Base-by-base conservation (phyloP, 2,797 vertebrate species). In the Odontamblyopus rebecca region DNA sequence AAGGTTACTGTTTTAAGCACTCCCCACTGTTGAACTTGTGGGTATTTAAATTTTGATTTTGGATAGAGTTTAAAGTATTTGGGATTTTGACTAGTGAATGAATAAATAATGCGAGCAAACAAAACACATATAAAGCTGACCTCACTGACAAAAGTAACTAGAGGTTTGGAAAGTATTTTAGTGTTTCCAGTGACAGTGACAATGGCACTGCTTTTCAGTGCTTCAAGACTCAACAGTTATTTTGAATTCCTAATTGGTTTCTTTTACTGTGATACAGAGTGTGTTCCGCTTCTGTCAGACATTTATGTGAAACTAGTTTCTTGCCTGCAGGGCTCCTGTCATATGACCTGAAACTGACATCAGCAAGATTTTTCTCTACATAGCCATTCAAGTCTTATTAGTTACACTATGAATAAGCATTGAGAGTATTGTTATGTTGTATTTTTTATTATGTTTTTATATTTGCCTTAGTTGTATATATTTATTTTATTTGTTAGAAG, bases 281-380 rank as follows among this genome's bases (percentile, higher is more conserved):
- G 18, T 65, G 64, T 53, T 53, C 8, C 18, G 13, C 64, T n/a
- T 23, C 29, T 38, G 32, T 4, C 30, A 68, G 67, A 54, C 27
- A 35, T 41, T 41, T 9, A 8, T 57, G 53, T 57, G 53, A 68
- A 35, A 68, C 51, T 30, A 16, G 32, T 65, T 68, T 59, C 5
- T 26, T 50, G 50, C 61, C 67, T 76, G 57, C 67, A 68, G 76
- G 75, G 23, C 56, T 69, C 66, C 27, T 56, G 50, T 78, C 80
- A 76, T 64, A 71, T 73, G 75, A 80, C 61, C 54, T 50, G 27
- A 27, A 38, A 48, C 69, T 62, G 70, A 65, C 38, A 53, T 76
- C 73, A 69, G 54, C 70, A 56, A 23, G 23, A 57, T 32, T 60
- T 67, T 72, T 68, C 53, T 56, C 60, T 30, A 38, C 23, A 67